Conservation (phyloP, 2,888 invertebrate genomes). For the Deroplatys truncata region DNA sequence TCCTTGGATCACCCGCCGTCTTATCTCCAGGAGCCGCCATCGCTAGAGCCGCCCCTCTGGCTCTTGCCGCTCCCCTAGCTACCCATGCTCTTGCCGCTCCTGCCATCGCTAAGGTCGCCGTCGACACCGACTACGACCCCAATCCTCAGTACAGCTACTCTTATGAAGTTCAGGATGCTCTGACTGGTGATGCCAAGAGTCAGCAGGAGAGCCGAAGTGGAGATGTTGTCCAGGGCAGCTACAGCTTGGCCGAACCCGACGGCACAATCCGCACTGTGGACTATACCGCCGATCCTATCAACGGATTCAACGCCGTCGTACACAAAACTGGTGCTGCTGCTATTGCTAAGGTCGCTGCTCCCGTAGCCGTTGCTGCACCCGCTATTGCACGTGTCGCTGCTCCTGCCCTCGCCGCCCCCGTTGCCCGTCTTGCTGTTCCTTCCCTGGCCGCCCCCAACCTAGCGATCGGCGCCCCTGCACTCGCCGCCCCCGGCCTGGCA, state of each 20-base stretch:
- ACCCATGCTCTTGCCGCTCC: constrained; percentile 35
- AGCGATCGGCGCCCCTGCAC: neutral
- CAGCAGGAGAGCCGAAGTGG: constrained; percentile 24
- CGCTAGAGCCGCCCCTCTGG: constrained; percentile 8
- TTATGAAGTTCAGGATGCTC: constrained; percentile 29
- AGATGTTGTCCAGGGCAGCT: constrained; percentile 26
- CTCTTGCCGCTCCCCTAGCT: constrained; percentile 40
- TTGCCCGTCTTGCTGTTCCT: constrained; percentile 12
- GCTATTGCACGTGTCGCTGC: neutral
- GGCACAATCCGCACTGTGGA: constrained; percentile 27
- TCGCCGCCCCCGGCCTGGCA: constrained; percentile 17
- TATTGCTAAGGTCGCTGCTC: constrained; percentile 15
- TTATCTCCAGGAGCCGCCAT: constrained; percentile 15
- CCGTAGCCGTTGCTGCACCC: constrained; percentile 20
- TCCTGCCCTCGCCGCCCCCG: too few relatives aligned
- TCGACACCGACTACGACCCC: constrained; percentile 30
- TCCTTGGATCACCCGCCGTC: constrained; percentile 27
- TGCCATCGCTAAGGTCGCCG: constrained; percentile 28
- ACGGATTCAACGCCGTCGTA: constrained; percentile 14
- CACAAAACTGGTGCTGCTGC: constrained; percentile 10
- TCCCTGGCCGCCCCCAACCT: constrained; percentile 12
- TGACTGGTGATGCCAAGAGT: constrained; percentile 30
- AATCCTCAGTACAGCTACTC: constrained; percentile 31
- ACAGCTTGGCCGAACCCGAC: constrained; percentile 22
- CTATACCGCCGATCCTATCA: constrained; percentile 23